Base-by-base conservation (phyloP, 2,888 invertebrate genomes). In the Ganaspis brasiliensis region DNA sequence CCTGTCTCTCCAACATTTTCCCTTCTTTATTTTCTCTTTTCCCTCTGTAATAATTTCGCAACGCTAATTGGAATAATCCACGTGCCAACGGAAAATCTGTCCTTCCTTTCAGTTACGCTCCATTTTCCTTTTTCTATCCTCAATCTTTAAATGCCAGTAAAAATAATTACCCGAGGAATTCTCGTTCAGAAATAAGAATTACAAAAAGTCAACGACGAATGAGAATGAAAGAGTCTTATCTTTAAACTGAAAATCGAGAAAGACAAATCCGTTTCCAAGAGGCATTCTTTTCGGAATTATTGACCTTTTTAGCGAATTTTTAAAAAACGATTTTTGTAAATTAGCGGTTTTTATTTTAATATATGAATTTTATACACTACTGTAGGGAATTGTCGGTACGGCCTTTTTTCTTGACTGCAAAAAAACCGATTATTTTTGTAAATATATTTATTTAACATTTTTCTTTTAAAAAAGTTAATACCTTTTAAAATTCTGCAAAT, bases 21-120 rank as follows among this genome's bases (percentile, higher is more conserved):
- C 24, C 57, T n/a, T 61, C 57, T 63, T 49, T n/a, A 16, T 77
- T 79, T 72, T 67, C 37, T 59, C 56, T 79, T 80, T 78, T 81
- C 75, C 76, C 79, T 55, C 74, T 81, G 31, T 16, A 61, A 79
- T 82, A 81, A 82, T 82, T 82, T 56, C 74, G 74, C 77, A 76
- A 76, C 78, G 75, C 79, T 85, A 81, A 84, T 85, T 85, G 80
- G 80, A 81, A 80, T 82, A 84, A 85, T 84, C 80, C 79, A 74
- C 63, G 26, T 24, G 21, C 35, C 63, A 73, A 26, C 2, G 56
- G 24, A 35, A 56, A 72, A 72, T 57, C 24, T 67, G n/a, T 14
- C 9, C 40, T 21, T 40, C 24, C 59, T 59, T 3, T 45, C 9
- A 37, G 14, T 45, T 40, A 21, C n/a, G 4, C n/a, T 40, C 37